These are phyloP conservation scores for Drosophila robusta DNA, from an alignment of 2,888 invertebrate genomes.

Conservation along the genomic window DNA sequence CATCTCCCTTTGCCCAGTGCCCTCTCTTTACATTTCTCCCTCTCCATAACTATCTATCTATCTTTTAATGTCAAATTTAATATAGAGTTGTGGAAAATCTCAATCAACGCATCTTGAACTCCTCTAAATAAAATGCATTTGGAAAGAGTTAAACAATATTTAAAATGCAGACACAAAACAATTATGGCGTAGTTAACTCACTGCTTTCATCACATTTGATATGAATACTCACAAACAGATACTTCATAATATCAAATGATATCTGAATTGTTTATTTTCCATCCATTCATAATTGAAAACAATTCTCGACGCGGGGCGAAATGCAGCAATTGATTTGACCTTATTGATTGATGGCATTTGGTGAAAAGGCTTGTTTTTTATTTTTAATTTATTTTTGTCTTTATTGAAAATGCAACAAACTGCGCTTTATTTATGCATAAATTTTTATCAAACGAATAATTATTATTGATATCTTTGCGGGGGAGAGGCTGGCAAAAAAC, in stretches of 20 bases:
- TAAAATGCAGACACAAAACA: background rate
- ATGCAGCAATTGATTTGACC: slow-evolving; percentile 73
- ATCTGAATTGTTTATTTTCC: slow-evolving; percentile 10
- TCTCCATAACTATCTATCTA: no score
- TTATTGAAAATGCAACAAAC: slow-evolving; percentile 49
- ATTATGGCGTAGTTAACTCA: background rate
- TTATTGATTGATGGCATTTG: slow-evolving; percentile 68
- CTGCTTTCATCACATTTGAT: background rate
- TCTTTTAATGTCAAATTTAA: no score
- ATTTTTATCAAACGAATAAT: slow-evolving; percentile 43
- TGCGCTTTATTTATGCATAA: slow-evolving; percentile 40
- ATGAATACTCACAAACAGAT: background rate
- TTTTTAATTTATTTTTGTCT: slow-evolving; percentile 2
- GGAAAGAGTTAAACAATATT: background rate
- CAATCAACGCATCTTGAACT: no score
- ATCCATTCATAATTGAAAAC: slow-evolving; percentile 66
- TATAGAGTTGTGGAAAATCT: no score
- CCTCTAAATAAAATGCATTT: no score
- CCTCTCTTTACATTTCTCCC: no score
- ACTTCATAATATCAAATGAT: slow-evolving; percentile 1
- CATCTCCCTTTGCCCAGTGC: no score
- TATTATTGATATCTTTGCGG: slow-evolving; percentile 19
- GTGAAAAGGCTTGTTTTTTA: slow-evolving; percentile 17
- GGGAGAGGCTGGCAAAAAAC: slow-evolving; percentile 3
- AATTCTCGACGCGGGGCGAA: slow-evolving; percentile 42